Conservation (phyloP, 2,797 vertebrate genomes). For the Micrastur ruficollis region DNA sequence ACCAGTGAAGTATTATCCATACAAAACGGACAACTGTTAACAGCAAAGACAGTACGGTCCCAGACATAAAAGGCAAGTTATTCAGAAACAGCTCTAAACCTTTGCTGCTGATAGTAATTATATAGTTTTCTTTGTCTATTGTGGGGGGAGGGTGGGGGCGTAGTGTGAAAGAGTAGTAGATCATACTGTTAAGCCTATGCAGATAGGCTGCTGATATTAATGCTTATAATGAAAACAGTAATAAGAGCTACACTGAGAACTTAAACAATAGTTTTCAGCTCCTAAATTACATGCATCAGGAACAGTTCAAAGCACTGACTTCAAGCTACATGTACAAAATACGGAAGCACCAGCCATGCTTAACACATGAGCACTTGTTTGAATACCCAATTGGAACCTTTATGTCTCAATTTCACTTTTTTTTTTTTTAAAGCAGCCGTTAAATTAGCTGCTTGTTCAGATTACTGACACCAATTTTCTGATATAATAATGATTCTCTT, state of each 20-base stretch:
- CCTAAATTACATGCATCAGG: background rate
- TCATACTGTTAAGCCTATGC: background rate
- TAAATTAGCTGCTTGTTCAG: background rate
- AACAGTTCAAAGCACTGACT: background rate
- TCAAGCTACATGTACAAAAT: background rate
- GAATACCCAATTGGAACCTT: background rate
- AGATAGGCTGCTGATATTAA: background rate
- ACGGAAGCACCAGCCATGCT: background rate
- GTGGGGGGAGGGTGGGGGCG: too few relatives aligned
- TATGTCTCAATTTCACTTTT: background rate
- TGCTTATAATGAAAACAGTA: background rate
- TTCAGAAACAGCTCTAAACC: background rate
- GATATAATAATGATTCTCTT: background rate
- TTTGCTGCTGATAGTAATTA: background rate
- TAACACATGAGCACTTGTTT: background rate
- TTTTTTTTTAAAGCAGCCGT: background rate
- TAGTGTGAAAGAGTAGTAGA: background rate
- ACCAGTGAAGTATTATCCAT: background rate
- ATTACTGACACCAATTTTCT: background rate
- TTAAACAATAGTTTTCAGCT: background rate
- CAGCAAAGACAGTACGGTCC: background rate
- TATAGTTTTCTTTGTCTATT: fast-evolving
- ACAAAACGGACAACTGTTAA: background rate
- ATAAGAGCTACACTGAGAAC: background rate
- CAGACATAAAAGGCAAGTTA: background rate